phyloP scores from a whole-genome alignment of 2,113 vertebrate genomes.

The Saguinus imperator region DNA sequence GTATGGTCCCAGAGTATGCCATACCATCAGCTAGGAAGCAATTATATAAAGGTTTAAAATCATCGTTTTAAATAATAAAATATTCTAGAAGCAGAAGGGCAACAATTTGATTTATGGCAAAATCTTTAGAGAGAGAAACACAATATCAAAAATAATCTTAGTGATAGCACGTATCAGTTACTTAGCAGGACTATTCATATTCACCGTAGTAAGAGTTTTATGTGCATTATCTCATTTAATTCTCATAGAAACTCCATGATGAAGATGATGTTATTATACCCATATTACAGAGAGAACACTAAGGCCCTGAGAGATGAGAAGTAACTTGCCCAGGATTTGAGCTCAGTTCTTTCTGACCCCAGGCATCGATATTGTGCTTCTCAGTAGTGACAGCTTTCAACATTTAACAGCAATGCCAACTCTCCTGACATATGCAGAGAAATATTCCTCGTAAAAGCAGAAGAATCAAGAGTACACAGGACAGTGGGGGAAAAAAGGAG shows the following conservation, averaged over 20 bases:
- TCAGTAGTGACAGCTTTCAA: not conserved
- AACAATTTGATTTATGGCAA: not conserved
- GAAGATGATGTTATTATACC: not conserved
- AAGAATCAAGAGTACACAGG: not conserved
- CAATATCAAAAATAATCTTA: not conserved
- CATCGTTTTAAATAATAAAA: not conserved
- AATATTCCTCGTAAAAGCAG: not conserved
- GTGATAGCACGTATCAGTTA: not conserved
- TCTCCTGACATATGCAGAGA: not conserved
- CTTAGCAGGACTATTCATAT: not conserved
- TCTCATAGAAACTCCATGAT: not conserved
- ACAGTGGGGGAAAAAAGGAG: not conserved
- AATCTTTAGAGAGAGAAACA: not conserved
- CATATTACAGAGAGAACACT: not conserved
- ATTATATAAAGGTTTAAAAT: not conserved
- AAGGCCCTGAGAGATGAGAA: not conserved
- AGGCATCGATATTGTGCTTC: accelerated
- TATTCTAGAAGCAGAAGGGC: not conserved
- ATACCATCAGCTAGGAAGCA: not conserved
- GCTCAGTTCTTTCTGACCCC: not conserved
- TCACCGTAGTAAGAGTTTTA: not conserved
- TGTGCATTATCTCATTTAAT: not conserved
- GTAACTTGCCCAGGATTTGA: not conserved
- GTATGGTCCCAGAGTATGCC: not conserved
- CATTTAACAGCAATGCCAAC: not conserved